A percentile compares a stretch with the other conserved stretches of the same genome.
These are phyloP conservation scores for Peromyscus eremicus DNA, from an alignment of 2,797 vertebrate species.

Conservation along the genomic window DNA sequence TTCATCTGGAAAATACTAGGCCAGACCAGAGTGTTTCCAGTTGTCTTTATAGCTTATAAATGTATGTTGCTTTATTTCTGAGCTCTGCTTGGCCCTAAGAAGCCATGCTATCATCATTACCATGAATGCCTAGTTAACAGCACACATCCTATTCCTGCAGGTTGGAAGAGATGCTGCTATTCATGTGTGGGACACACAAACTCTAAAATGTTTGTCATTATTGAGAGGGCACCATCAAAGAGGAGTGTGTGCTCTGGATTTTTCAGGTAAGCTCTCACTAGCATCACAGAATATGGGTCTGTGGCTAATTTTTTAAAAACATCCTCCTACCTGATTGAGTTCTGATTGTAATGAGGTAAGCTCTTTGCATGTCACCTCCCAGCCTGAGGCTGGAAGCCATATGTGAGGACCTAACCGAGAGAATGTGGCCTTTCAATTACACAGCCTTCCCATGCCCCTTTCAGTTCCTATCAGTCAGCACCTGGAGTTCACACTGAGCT, in stretches of 20 bases:
- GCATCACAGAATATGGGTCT: neutral
- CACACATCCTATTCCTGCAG: conserved; percentile 86
- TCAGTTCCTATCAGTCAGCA: conserved; percentile 38
- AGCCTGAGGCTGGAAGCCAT: neutral
- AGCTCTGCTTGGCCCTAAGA: neutral
- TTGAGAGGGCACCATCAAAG: conserved; percentile 95
- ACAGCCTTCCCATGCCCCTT: neutral
- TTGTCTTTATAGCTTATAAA: neutral
- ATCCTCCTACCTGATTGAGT: neutral
- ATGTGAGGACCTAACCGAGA: neutral
- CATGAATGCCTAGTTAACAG: neutral
- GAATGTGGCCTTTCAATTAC: neutral
- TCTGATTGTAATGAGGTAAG: conserved; percentile 27
- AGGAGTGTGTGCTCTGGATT: conserved; percentile 96
- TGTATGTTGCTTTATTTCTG: neutral
- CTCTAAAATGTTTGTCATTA: conserved; percentile 95
- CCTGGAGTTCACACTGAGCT: conserved; percentile 13
- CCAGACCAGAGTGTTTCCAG: neutral
- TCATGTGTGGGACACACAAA: conserved; percentile 97
- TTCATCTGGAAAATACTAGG: neutral
- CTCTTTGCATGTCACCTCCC: neutral
- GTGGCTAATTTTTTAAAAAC: neutral
- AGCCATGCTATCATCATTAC: neutral
- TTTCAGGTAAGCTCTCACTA: conserved; percentile 91
- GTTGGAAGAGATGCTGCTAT: conserved; percentile 97